Conservation (phyloP, 2,888 invertebrate genomes). For the Ptilodon capucinus region DNA sequence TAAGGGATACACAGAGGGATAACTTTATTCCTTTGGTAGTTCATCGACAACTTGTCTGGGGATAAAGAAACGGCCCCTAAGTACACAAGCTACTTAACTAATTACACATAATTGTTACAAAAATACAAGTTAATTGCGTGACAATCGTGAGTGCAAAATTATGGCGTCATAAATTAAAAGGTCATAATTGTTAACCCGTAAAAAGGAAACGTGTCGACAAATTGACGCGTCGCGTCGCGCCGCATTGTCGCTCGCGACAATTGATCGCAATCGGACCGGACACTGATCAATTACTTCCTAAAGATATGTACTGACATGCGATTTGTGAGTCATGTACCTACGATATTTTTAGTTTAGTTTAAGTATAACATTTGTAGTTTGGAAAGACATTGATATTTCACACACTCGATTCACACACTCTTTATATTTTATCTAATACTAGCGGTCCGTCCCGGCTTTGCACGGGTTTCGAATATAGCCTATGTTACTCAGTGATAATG, state of each 20-base stretch:
- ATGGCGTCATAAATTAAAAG: constrained; percentile 20
- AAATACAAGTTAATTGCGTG: constrained; percentile 20
- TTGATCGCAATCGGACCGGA: constrained; percentile 39
- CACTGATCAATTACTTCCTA: constrained; percentile 43
- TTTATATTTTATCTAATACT: too few species aligned
- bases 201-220: constrained; percentile 33
- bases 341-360: constrained; percentile 3
- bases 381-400: too few species aligned
- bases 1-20: too few species aligned
- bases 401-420: too few species aligned
- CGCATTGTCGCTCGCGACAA: constrained; percentile 26
- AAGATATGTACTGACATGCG: constrained; percentile 10
- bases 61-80: too few species aligned
- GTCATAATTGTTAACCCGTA: constrained; percentile 31
- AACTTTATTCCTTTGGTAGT: too few species aligned
- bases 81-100: too few species aligned
- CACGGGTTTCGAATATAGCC: too few species aligned
- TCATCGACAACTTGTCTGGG: too few species aligned
- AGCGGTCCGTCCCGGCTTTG: too few species aligned
- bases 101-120: constrained; percentile 12
- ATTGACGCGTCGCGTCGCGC: constrained; percentile 33
- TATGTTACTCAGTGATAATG: too few species aligned
- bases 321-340: neutral
- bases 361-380: too few species aligned
- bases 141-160: constrained; percentile 27